phyloP scores from a whole-genome alignment of 2,113 vertebrate genomes.

The Capra hircus region DNA sequence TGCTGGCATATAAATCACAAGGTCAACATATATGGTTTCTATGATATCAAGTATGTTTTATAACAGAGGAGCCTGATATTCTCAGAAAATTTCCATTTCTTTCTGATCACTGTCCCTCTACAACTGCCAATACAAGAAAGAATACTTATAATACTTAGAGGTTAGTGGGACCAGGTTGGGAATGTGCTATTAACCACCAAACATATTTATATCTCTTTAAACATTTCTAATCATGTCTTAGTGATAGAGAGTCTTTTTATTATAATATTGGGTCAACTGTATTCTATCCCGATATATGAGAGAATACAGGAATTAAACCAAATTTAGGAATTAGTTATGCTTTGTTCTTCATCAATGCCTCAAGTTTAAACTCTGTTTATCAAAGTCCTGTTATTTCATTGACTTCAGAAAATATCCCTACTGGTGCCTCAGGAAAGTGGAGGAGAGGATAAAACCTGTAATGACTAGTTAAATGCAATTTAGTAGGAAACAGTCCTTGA shows the following conservation, averaged over 20 bases:
- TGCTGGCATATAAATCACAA: background rate
- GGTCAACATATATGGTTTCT: background rate
- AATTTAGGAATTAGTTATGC: background rate
- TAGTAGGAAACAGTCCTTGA: background rate
- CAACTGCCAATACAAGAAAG: background rate
- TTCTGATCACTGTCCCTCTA: background rate
- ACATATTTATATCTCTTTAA: background rate
- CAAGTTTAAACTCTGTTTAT: background rate
- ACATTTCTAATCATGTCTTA: background rate
- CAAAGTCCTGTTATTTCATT: background rate
- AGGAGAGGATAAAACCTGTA: background rate
- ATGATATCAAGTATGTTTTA: background rate
- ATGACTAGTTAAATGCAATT: background rate
- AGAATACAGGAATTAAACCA: background rate
- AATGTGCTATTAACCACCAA: background rate
- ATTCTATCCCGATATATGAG: background rate
- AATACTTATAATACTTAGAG: background rate
- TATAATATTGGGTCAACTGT: background rate
- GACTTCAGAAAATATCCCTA: background rate
- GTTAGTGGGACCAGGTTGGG: no score
- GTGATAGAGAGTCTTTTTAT: background rate
- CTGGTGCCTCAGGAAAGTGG: background rate
- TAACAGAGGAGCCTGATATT: background rate
- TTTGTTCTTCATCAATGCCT: background rate
- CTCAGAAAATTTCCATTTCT: background rate